phyloP scores from a whole-genome alignment of 2,113 vertebrate species.

The Pachypanchax playfairii region DNA sequence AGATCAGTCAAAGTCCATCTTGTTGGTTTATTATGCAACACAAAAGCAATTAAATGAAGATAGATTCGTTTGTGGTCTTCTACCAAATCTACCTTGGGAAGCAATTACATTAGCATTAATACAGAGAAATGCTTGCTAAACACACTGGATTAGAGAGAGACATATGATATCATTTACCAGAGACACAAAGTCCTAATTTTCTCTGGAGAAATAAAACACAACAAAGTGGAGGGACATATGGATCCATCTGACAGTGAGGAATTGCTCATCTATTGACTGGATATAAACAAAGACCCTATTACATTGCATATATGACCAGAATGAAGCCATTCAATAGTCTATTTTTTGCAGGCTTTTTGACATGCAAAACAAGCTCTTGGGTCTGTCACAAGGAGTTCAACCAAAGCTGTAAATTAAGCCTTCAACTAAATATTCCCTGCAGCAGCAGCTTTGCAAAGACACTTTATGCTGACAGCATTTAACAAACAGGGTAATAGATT shows the following conservation, averaged over 20 bases:
- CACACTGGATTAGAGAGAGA: slow-evolving; percentile 25
- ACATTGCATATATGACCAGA: slow-evolving; percentile 26
- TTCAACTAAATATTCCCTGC: slow-evolving; percentile 54
- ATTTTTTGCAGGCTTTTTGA: slow-evolving; percentile 21
- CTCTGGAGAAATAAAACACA: slow-evolving; percentile 23
- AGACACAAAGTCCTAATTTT: slow-evolving; percentile 32
- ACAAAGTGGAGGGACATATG: slow-evolving; percentile 8
- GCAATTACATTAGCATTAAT: slow-evolving; percentile 34
- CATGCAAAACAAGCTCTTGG: slow-evolving; percentile 34
- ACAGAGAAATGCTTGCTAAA: slow-evolving; percentile 31
- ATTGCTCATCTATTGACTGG: slow-evolving; percentile 19
- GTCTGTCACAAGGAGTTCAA: slow-evolving; percentile 45
- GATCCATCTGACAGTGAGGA: slow-evolving; percentile 12
- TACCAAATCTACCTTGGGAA: slow-evolving; percentile 2
- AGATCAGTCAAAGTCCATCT: slow-evolving; percentile 27
- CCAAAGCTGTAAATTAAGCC: slow-evolving; percentile 53
- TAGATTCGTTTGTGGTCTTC: not conserved
- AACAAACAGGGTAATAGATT: slow-evolving; percentile 56
- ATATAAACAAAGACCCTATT: slow-evolving; percentile 41
- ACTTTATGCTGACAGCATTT: slow-evolving; percentile 50
- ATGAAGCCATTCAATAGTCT: slow-evolving; percentile 22
- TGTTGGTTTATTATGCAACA: not conserved
- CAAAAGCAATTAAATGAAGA: slow-evolving; percentile 18
- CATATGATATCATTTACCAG: slow-evolving; percentile 17
- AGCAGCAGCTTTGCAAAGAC: slow-evolving; percentile 41